phyloP scores from a whole-genome alignment of 2,113 vertebrate species.

The Suricata suricatta region DNA sequence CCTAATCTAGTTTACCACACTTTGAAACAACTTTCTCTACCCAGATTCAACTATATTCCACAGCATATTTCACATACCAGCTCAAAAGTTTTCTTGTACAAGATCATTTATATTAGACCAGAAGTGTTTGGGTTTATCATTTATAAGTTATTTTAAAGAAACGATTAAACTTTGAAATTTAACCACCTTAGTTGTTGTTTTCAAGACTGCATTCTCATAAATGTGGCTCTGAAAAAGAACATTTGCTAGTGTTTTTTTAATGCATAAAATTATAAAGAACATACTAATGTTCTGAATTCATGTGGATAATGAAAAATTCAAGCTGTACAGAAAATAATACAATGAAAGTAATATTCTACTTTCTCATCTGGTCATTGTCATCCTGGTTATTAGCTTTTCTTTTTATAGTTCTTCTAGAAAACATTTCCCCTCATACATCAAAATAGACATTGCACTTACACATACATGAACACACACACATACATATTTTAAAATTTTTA shows the following conservation, averaged over 20 bases:
- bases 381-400: background rate
- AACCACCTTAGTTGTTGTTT: background rate
- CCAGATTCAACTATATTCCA: background rate
- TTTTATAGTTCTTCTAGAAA: slow-evolving; percentile 3
- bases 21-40: background rate
- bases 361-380: background rate
- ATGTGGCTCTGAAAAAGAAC: background rate
- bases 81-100: background rate
- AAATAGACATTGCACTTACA: background rate
- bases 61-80: background rate
- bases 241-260: background rate
- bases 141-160: slow-evolving; percentile 29
- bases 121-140: background rate
- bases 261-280: background rate
- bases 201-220: background rate
- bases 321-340: background rate
- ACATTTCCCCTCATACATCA: background rate
- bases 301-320: background rate
- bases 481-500: background rate
- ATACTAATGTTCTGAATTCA: background rate
- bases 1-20: background rate
- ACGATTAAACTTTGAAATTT: background rate
- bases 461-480: background rate
- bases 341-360: background rate
- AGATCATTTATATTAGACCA: background rate